Conservation (phyloP, 2,888 invertebrate species). For the Gibbula magus region DNA sequence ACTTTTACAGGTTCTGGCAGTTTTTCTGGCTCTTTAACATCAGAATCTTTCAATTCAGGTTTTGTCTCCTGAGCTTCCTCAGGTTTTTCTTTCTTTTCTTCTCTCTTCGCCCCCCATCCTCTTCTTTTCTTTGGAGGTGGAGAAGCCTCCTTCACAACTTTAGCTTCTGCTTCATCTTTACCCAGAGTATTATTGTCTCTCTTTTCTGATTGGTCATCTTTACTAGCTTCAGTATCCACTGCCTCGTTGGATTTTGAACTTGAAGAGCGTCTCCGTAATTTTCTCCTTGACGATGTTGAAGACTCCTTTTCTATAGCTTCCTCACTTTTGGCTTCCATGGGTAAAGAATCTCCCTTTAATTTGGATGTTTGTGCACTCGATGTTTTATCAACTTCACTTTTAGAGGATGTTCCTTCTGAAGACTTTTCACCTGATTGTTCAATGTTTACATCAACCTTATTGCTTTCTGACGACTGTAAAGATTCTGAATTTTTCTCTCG, state of each 20-base stretch:
- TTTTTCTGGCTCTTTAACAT: neutral
- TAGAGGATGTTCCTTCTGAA: neutral
- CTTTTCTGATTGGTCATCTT: neutral
- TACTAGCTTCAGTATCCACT: neutral
- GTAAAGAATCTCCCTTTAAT: neutral
- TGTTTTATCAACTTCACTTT: neutral
- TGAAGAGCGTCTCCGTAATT: neutral
- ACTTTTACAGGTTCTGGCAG: neutral
- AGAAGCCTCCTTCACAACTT: neutral
- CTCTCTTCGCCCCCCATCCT: slow-evolving; percentile 8
- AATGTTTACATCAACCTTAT: too few species aligned
- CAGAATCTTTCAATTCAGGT: neutral
- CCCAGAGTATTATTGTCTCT: neutral
- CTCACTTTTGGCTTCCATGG: neutral
- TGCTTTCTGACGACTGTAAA: too few species aligned
- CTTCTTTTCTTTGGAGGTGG: neutral
- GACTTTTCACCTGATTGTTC: neutral
- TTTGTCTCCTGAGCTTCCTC: neutral
- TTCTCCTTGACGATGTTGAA: too few species aligned
- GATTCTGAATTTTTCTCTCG: too few species aligned
- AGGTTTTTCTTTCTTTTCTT: neutral
- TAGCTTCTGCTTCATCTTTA: neutral
- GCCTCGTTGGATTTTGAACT: neutral
- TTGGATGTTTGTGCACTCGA: neutral
- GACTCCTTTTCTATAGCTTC: neutral